Percentiles rank a stretch among this genome's conserved stretches.
These are phyloP conservation scores for Rhineura floridana DNA, from an alignment of 2,113 vertebrate genomes.

Conservation along the genomic window DNA sequence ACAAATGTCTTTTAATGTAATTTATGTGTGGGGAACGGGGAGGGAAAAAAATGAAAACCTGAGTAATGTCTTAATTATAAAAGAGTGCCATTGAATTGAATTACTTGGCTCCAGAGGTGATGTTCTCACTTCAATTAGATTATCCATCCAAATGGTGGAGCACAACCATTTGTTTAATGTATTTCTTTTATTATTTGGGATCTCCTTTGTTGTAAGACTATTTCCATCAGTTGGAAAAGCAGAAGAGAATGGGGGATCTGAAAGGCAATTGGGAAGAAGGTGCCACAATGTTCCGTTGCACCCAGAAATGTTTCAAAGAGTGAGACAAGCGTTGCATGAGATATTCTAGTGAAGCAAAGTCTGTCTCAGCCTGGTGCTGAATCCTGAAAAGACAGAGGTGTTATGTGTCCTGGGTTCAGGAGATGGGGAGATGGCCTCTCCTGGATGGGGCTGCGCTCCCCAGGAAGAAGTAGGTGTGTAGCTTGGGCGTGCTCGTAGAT, in stretches of 20 bases:
- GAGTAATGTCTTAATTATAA: conserved; percentile 63
- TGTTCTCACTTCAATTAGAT: conserved; percentile 56
- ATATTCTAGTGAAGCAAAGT: not conserved
- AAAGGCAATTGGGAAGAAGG: not conserved
- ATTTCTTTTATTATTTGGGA: conserved; percentile 7
- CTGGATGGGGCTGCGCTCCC: no score
- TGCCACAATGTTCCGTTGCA: not conserved
- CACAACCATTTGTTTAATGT: not conserved
- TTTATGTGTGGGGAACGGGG: conserved; percentile 36
- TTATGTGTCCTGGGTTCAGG: no score
- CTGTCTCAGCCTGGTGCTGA: no score
- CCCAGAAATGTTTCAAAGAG: not conserved
- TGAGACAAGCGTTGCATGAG: not conserved
- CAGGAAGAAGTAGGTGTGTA: no score
- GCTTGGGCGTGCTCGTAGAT: no score
- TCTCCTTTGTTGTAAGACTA: conserved; percentile 11
- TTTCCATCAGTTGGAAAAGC: conserved; percentile 13
- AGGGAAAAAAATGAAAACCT: conserved; percentile 60
- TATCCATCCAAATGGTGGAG: not conserved
- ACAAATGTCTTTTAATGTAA: conserved; percentile 60
- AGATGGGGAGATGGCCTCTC: no score
- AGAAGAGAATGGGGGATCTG: not conserved
- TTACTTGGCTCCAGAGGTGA: conserved; percentile 31
- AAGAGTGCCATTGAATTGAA: not conserved
- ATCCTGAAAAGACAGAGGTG: no score